A percentile compares a stretch with the other conserved stretches of the same genome.
These are phyloP conservation scores for Ophiodon elongatus DNA, from an alignment of 2,113 vertebrate species.

Conservation along the genomic window DNA sequence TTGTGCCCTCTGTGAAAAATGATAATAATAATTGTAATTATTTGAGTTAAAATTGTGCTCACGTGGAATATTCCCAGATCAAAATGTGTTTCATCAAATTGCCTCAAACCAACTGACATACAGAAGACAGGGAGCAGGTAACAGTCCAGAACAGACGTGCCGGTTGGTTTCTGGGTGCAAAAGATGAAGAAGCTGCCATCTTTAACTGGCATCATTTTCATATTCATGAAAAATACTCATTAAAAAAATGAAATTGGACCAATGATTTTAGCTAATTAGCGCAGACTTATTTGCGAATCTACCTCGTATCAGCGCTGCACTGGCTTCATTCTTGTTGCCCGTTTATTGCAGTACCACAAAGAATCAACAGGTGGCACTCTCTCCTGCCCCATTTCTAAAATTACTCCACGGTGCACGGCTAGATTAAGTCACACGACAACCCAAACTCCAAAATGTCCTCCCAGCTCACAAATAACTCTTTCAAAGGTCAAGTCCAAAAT, in stretches of 20 bases:
- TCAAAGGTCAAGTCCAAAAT: conserved; percentile 16
- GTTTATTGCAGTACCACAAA: conserved; percentile 34
- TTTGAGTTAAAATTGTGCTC: neutral
- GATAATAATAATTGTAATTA: neutral
- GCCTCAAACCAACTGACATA: neutral
- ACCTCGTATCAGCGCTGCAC: neutral
- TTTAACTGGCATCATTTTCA: neutral
- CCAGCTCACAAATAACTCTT: neutral
- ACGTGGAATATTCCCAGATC: neutral
- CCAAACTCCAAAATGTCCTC: conserved; percentile 8
- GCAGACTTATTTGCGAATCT: neutral
- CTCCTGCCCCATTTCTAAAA: conserved; percentile 35
- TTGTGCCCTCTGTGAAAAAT: neutral
- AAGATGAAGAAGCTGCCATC: conserved; percentile 9
- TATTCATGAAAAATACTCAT: neutral
- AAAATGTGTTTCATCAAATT: neutral
- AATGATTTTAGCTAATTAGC: neutral
- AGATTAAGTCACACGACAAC: neutral
- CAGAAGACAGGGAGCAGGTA: neutral
- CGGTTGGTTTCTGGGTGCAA: neutral
- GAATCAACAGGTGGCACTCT: conserved; percentile 68
- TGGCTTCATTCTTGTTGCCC: conserved; percentile 2
- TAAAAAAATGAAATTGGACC: neutral
- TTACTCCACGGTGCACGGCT: neutral
- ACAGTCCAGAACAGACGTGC: neutral